Base-by-base conservation (phyloP, 2,888 invertebrate genomes). In the Odontocolon sp. region DNA sequence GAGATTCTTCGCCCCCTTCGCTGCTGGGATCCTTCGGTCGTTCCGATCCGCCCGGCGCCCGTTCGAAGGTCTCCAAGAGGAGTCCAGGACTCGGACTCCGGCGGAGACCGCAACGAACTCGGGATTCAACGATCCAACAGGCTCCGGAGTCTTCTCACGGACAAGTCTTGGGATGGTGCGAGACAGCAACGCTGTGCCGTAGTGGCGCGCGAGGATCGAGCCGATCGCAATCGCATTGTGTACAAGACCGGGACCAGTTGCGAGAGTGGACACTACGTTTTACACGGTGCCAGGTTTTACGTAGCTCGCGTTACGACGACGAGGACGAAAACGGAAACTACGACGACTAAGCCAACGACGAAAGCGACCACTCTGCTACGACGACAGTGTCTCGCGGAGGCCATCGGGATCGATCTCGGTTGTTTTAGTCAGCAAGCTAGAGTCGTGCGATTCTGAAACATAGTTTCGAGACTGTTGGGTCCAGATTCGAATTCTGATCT, bases 201-300 rank as follows among this genome's bases (percentile, higher is more conserved):
- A 57, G 47, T 38, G 28, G 57, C 56, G 72, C 74, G 66, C 63
- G 77, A 61, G 67, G 66, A 77, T 79, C 74, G 74, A 63, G 38
- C 73, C 78, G 81, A 82, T 82, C 72, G 77, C 80, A 80, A 82
- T 82, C 82, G 78, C 71, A 69, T 64, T 70, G 66, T 78, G 73
- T 80, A 82, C 82, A 81, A 80, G 82, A 77, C 76, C 77, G 68
- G 70, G 78, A 80, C 75, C 66, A 69, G 71, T 63, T 42, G 68
- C n/a, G 64, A 68, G 68, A 74, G 63, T 52, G 66, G 56, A 69
- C 73, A 66, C 74, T 70, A 80, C 63, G 68, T 76, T 78, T 76
- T 61, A 82, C 77, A 71, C 73, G 64, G 45, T 64, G 68, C 50
- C 50, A 50, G 61, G 52, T 75, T 75, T 70, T 67, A 40, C 64